Evolutionary conservation across 1,140 invertebrate species (phyloP).

Genomic region (Drosophila gunungcola): DNA sequence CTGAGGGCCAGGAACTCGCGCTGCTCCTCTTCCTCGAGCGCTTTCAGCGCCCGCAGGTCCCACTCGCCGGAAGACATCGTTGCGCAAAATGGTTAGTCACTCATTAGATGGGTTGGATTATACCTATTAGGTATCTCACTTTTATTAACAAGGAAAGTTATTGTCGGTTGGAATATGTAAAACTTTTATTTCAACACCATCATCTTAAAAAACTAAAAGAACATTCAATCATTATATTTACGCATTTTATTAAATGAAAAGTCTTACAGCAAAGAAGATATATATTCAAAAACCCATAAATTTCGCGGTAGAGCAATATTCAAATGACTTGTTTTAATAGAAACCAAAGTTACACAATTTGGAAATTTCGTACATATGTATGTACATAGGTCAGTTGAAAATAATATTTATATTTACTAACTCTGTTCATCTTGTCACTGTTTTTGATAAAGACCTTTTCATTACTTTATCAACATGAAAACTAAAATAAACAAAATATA

Average conservation of each 20-base stretch:
- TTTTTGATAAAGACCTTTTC: background rate
- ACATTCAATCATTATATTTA: too few relatives aligned
- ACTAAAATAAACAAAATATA: slow-evolving; percentile 14
- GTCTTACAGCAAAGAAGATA: too few relatives aligned
- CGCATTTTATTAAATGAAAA: too few relatives aligned
- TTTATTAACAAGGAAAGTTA: too few relatives aligned
- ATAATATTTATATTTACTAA: background rate
- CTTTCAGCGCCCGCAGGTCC: slow-evolving; percentile 81
- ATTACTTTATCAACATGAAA: background rate
- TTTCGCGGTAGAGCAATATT: too few relatives aligned
- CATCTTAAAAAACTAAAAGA: too few relatives aligned
- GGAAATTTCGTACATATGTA: too few relatives aligned
- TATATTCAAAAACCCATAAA: too few relatives aligned
- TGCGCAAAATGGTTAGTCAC: background rate
- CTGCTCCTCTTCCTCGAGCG: slow-evolving; percentile 82
- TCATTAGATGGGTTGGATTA: background rate
- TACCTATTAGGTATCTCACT: background rate
- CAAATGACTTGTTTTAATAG: too few relatives aligned
- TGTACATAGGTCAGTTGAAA: background rate
- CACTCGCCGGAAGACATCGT: slow-evolving; percentile 81
- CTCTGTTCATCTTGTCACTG: background rate
- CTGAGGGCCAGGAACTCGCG: slow-evolving; percentile 77
- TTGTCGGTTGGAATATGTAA: too few relatives aligned
- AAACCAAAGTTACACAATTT: too few relatives aligned
- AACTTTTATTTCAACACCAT: too few relatives aligned